A percentile compares a stretch with the other conserved stretches of the same genome.
Conservation (phyloP, 2,888 invertebrate species). For the Agrochola circellaris region DNA sequence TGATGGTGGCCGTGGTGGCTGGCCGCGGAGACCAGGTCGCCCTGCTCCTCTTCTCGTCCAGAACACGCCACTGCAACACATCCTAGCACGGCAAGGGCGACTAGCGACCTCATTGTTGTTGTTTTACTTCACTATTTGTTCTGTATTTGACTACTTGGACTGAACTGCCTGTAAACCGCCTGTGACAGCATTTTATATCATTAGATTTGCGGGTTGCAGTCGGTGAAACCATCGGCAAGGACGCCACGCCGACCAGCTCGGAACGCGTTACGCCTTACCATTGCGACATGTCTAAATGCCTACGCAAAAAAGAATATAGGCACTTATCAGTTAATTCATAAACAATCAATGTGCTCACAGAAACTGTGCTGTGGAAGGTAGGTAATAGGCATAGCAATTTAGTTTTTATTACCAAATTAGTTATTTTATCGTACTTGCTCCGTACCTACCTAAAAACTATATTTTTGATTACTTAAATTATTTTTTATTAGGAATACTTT, state of each 20-base stretch:
- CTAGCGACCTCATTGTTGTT: conserved; percentile 86
- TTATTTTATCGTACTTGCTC: not conserved
- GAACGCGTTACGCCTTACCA: conserved; percentile 82
- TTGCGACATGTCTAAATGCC: conserved; percentile 79
- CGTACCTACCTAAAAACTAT: not conserved
- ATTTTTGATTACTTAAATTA: too few relatives aligned
- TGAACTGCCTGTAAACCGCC: conserved; percentile 82
- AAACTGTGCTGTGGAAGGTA: conserved; percentile 4
- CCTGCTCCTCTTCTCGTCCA: conserved; percentile 82
- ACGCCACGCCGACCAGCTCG: conserved; percentile 77
- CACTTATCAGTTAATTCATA: conserved; percentile 30
- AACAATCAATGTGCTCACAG: conserved; percentile 30
- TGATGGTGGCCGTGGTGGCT: conserved; percentile 89
- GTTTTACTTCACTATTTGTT: conserved; percentile 73
- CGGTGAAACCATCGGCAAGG: conserved; percentile 89
- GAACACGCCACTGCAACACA: conserved; percentile 80
- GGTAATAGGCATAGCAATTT: not conserved
- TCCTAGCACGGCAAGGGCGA: conserved; percentile 84
- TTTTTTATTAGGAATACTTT: too few relatives aligned
- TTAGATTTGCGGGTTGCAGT: conserved; percentile 84
- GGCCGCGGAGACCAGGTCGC: conserved; percentile 89
- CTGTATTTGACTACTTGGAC: conserved; percentile 81
- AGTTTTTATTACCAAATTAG: conserved; percentile 24
- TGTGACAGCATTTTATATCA: conserved; percentile 87
- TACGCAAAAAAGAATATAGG: conserved; percentile 62